phyloP scores from a whole-genome alignment of 2,113 vertebrate genomes.

The Castor canadensis region DNA sequence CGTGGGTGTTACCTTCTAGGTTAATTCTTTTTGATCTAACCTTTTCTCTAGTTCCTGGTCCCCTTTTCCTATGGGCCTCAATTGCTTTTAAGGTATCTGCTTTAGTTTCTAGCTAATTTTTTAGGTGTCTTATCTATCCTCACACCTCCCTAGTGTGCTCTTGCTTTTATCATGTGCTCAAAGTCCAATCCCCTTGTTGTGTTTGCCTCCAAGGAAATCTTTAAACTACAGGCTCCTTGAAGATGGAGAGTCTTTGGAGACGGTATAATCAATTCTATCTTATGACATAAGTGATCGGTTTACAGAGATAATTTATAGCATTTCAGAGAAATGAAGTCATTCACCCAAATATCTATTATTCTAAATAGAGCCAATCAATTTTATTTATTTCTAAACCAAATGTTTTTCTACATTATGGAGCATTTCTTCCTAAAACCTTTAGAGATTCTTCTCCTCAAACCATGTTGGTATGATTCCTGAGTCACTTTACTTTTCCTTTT shows the following conservation, averaged over 20 bases:
- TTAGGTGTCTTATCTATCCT: too few relatives aligned
- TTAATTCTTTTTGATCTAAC: too few relatives aligned
- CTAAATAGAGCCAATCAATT: neutral
- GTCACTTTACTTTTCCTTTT: neutral
- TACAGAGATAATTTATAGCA: too few relatives aligned
- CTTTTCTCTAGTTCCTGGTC: too few relatives aligned
- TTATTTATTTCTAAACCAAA: neutral
- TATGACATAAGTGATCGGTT: neutral
- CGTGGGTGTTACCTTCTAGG: too few relatives aligned
- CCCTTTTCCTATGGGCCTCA: too few relatives aligned
- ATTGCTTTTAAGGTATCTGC: too few relatives aligned
- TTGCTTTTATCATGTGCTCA: too few relatives aligned
- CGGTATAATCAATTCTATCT: neutral
- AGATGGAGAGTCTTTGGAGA: neutral
- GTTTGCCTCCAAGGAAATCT: neutral
- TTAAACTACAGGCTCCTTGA: neutral
- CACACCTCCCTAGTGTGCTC: too few relatives aligned
- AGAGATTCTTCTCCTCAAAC: neutral
- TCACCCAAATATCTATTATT: neutral
- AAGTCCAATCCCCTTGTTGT: too few relatives aligned
- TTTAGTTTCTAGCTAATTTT: too few relatives aligned
- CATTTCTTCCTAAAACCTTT: neutral
- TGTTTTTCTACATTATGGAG: neutral
- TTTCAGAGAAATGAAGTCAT: neutral
- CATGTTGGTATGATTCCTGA: neutral